Base-by-base conservation (phyloP, 2,888 invertebrate species). In the Tinea trinotella region DNA sequence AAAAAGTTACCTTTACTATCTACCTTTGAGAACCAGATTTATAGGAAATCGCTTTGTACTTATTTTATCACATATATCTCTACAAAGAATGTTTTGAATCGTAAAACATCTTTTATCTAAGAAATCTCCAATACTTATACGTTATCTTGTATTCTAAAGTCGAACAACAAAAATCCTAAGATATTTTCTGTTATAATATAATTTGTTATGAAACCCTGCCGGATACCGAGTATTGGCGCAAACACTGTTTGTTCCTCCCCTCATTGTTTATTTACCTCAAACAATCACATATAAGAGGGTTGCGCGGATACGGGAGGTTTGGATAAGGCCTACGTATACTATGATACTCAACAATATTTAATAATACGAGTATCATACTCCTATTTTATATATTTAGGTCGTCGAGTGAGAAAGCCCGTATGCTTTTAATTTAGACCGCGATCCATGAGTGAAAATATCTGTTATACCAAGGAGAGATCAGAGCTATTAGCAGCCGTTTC, bases 201-300 rank as follows among this genome's bases (percentile, higher is more conserved):
- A 46, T 46, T 46, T 46, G 46, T 46, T 46, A 46, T 46, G 46
- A 46, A 46, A 46, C 17, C 17, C 46, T 17, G 2, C 46, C 46
- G 46, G 17, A 46, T 44, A 17, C 9, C 15, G 44, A 13, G 44
- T 44, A 44, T 46, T 46, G 46, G 19, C 46, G 46, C 19, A 46
- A 46, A 46, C 46, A 46, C 46, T 46, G 18, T 46, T 46, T 18
- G 18, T 46, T 40, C 46, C 46, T 17, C 46, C 52, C 52, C 34
- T 52, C 52, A 52, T 52, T 52, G 52, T 52, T 52, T 52, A 52
- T 52, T 52, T 52, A 52, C 52, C 52, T 34, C 52, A 34, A 35
- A 52, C 52, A 52, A 52, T 52, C 52, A 34, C 52, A 34, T 24
- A 50, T 30, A 18, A 52, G 35, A 52, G 52, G 46, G 46, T 46